phyloP scores from a whole-genome alignment of 64 coral and sea anemone genomes.

The Dendronephthya gigantea region DNA sequence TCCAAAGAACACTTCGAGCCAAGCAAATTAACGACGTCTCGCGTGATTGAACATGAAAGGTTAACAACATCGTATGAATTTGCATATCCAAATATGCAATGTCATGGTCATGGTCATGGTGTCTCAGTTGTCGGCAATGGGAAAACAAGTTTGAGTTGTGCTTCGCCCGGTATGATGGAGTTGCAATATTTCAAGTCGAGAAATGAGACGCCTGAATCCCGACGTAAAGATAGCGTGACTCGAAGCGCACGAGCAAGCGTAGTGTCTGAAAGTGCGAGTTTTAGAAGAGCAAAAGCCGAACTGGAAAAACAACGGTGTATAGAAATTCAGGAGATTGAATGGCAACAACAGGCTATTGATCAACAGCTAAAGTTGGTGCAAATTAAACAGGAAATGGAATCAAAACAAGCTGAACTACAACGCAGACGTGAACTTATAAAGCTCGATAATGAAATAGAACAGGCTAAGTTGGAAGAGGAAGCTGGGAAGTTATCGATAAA shows the following conservation, averaged over 20 bases:
- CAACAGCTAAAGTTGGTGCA: neutral
- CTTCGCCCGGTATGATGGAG: neutral
- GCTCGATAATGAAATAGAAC: neutral
- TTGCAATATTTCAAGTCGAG: neutral
- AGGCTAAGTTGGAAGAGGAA: constrained; percentile 15
- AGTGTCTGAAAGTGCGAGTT: neutral
- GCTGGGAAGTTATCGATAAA: neutral
- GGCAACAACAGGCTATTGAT: constrained; percentile 12
- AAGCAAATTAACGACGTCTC: constrained; percentile 9
- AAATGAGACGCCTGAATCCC: constrained; percentile 6
- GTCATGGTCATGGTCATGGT: constrained; percentile 2
- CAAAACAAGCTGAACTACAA: neutral
- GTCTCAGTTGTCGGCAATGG: neutral
- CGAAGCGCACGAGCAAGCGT: neutral
- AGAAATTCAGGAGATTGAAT: neutral
- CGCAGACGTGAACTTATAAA: neutral
- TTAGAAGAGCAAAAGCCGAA: constrained; percentile 1
- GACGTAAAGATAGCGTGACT: neutral
- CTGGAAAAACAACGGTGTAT: constrained; percentile 5
- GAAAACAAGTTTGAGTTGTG: neutral
- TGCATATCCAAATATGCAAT: constrained; percentile 1
- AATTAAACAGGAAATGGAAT: constrained; percentile 19
- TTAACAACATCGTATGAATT: neutral
- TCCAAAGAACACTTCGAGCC: neutral
- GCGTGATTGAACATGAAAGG: neutral